Percentiles rank a stretch among this genome's conserved stretches.
phyloP scores from a whole-genome alignment of 1,140 invertebrate genomes.

The Orius insidiosus region DNA sequence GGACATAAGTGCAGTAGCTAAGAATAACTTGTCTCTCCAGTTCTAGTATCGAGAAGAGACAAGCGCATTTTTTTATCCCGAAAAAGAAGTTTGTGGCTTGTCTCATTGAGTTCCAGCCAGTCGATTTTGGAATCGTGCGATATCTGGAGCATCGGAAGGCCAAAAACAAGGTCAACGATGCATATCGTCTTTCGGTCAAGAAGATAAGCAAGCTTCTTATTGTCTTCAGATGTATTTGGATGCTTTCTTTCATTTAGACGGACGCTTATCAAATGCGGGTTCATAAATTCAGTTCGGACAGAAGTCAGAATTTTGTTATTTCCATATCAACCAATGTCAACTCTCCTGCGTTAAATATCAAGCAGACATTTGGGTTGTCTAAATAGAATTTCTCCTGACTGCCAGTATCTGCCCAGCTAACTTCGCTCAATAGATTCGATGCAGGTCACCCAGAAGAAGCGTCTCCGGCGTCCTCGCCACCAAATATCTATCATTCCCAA shows the following conservation, averaged over 20 bases:
- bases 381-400: conserved; percentile 90
- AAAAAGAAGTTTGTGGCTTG: conserved; percentile 72
- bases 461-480: conserved; percentile 80
- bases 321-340: conserved; percentile 88
- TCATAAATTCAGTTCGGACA: conserved; percentile 88
- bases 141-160: conserved; percentile 56
- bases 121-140: conserved; percentile 85
- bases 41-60: conserved; percentile 42
- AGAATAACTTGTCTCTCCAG: conserved; percentile 40
- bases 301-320: conserved; percentile 76
- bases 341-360: conserved; percentile 78
- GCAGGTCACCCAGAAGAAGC: conserved; percentile 72
- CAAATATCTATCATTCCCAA: conserved; percentile 67
- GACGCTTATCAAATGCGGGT: conserved; percentile 90
- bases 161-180: conserved; percentile 71
- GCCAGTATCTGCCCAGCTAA: conserved; percentile 54
- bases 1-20: conserved; percentile 29
- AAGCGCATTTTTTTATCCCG: conserved; percentile 62
- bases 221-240: conserved; percentile 37
- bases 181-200: conserved; percentile 90
- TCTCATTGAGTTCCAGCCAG: conserved; percentile 95
- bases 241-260: conserved; percentile 72
- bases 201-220: conserved; percentile 88
- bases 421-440: conserved; percentile 70
- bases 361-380: conserved; percentile 81